These are phyloP conservation scores for Clarias gariepinus DNA, from an alignment of 2,113 vertebrate species.

Conservation along the genomic window DNA sequence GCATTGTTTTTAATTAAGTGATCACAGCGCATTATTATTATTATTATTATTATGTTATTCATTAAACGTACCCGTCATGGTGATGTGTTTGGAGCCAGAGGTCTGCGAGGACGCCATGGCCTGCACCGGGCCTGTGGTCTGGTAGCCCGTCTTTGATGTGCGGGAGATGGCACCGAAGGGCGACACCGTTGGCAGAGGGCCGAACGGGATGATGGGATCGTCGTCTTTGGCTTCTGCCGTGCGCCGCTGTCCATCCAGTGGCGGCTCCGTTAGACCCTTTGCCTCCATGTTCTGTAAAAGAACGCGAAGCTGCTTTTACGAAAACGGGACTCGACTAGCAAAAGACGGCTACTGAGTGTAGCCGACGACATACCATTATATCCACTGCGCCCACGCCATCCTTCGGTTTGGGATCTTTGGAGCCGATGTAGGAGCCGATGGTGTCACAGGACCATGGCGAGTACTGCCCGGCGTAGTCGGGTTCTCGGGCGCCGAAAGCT, in stretches of 20 bases:
- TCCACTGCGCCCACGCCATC: conserved; percentile 87
- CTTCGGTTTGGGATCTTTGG: conserved; percentile 97
- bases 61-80: conserved; percentile 77
- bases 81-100: conserved; percentile 83
- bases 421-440: conserved; percentile 96
- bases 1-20: background rate
- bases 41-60: too few relatives aligned
- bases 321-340: background rate
- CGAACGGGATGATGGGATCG: conserved; percentile 97
- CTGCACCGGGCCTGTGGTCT: conserved; percentile 86
- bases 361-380: conserved; percentile 81
- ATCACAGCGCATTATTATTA: too few relatives aligned
- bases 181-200: conserved; percentile 93
- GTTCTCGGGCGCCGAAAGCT: conserved; percentile 84
- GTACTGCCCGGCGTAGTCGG: conserved; percentile 92
- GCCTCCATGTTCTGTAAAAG: conserved; percentile 83
- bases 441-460: conserved; percentile 99
- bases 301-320: background rate
- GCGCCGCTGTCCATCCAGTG: conserved; percentile 86
- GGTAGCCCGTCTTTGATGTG: conserved; percentile 92
- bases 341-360: too few relatives aligned
- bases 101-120: conserved; percentile 84
- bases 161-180: conserved; percentile 96
- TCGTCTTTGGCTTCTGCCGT: conserved; percentile 87
- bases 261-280: conserved; percentile 85